Evolutionary conservation across 2,797 vertebrate genomes (phyloP).

Genomic region (Gymnothorax reevesii): DNA sequence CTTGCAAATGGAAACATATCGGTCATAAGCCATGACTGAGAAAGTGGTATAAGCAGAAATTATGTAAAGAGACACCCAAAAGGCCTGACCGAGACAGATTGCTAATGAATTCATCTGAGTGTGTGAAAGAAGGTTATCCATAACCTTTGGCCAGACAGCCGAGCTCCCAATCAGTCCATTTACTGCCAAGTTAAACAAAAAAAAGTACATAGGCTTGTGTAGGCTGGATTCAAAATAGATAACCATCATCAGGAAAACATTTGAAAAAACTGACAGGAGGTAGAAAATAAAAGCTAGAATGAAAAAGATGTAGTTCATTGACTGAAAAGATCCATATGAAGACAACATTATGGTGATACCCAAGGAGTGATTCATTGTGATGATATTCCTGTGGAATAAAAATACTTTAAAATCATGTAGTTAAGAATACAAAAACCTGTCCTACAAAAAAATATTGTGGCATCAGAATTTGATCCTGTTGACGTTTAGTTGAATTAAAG

Average conservation of each 20-base stretch:
- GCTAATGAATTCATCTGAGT: neutral
- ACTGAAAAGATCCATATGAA: too few species aligned
- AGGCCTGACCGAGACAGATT: neutral
- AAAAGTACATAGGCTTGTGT: too few species aligned
- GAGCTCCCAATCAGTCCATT: neutral
- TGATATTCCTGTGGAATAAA: too few species aligned
- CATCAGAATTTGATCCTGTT: too few species aligned
- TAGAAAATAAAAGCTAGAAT: neutral
- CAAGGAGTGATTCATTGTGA: conserved; percentile 1
- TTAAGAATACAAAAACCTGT: too few species aligned
- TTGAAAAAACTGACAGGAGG: neutral
- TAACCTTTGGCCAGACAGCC: neutral
- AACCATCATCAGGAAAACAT: neutral
- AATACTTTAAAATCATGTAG: too few species aligned
- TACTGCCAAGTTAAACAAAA: too few species aligned
- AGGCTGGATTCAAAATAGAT: neutral
- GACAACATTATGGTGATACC: too few species aligned
- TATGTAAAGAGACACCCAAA: neutral
- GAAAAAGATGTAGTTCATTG: neutral
- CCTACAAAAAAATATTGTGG: too few species aligned
- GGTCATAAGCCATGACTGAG: neutral
- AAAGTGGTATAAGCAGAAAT: neutral
- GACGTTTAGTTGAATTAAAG: neutral
- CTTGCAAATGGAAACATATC: neutral
- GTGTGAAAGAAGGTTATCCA: neutral